Conservation (phyloP, 2,888 invertebrate species). For the Physocephala rufipes region DNA sequence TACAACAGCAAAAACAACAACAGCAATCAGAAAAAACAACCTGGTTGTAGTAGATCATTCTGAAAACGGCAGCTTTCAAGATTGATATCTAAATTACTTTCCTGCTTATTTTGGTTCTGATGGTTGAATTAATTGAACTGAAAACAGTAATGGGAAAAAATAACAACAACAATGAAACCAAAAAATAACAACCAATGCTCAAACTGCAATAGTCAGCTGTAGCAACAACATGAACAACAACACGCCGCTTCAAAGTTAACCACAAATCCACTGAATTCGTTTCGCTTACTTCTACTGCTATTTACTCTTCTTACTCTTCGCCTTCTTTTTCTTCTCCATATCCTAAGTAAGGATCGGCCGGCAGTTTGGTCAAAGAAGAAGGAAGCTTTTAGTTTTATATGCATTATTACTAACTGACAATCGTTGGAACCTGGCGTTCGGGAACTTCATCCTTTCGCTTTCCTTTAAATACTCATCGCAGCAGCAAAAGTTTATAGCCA, state of each 20-base stretch:
- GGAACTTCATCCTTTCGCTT: no score
- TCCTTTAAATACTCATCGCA: neutral
- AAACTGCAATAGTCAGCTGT: neutral
- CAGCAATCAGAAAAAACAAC: neutral
- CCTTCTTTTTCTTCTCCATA: neutral
- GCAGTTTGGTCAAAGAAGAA: neutral
- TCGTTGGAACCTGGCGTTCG: neutral
- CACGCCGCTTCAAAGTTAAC: neutral
- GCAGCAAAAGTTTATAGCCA: neutral
- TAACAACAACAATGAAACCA: slow-evolving; percentile 19
- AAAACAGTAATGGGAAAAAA: neutral
- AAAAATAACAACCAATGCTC: slow-evolving; percentile 8
- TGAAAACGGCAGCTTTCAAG: slow-evolving; percentile 16
- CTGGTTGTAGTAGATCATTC: neutral
- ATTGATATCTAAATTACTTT: slow-evolving; percentile 39
- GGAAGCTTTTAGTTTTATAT: slow-evolving; percentile 10
- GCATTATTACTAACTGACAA: neutral
- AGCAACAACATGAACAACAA: slow-evolving; percentile 16
- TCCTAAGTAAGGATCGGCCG: neutral
- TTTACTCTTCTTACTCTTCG: neutral
- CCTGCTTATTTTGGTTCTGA: slow-evolving; percentile 16
- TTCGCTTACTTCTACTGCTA: neutral
- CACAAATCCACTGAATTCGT: neutral
- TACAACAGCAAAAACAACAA: slow-evolving; percentile 16
- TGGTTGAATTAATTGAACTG: slow-evolving; percentile 29